Evolutionary conservation across 1,140 invertebrate species (phyloP).

Genomic region (Trichomalopsis sarcophagae): DNA sequence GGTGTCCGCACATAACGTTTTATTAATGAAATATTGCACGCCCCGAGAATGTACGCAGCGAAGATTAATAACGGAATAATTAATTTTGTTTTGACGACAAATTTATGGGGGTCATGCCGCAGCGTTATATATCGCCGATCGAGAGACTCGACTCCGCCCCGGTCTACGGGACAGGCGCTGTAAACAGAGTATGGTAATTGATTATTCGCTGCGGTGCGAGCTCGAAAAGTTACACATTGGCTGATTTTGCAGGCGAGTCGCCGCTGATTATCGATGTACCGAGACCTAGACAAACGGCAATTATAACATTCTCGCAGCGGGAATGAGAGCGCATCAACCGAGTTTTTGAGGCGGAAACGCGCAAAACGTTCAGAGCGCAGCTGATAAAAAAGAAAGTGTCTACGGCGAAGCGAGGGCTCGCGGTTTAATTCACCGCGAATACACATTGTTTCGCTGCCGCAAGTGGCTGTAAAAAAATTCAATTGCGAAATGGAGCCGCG

Average conservation of each 20-base stretch:
- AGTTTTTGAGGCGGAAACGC: too few relatives aligned
- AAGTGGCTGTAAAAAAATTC: not conserved
- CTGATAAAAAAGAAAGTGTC: too few relatives aligned
- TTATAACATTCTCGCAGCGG: too few relatives aligned
- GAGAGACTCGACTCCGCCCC: not conserved
- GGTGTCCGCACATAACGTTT: slow-evolving; percentile 17
- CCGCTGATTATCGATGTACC: too few relatives aligned
- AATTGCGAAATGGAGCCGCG: not conserved
- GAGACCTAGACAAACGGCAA: too few relatives aligned
- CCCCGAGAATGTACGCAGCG: not conserved
- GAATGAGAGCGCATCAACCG: too few relatives aligned
- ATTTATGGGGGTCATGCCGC: slow-evolving; percentile 30
- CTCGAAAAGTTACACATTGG: not conserved
- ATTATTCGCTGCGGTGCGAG: not conserved
- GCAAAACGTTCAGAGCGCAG: too few relatives aligned
- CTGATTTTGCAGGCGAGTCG: not conserved
- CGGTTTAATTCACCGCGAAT: not conserved
- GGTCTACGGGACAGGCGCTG: not conserved
- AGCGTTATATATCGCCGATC: slow-evolving; percentile 17
- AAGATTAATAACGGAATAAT: slow-evolving; percentile 47
- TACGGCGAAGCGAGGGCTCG: too few relatives aligned
- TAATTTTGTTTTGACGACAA: slow-evolving; percentile 40
- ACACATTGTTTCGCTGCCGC: not conserved
- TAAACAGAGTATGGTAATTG: slow-evolving; percentile 30
- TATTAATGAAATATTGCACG: slow-evolving; percentile 38